Conservation (phyloP, 2,113 vertebrate genomes). For the Rissa tridactyla region DNA sequence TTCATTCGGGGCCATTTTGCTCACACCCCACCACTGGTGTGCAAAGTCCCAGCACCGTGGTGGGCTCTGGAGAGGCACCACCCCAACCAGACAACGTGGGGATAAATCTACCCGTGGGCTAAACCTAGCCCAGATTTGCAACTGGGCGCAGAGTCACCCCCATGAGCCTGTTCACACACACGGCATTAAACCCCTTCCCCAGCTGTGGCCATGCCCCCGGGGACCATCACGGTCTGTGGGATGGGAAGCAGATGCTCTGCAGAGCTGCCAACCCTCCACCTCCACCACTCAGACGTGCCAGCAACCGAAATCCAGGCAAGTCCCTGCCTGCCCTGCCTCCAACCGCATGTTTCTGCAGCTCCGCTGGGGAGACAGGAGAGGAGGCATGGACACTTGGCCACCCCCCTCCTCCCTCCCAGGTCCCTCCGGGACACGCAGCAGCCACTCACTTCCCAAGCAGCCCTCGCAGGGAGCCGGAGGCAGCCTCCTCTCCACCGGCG, state of each 20-base stretch:
- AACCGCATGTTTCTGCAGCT: rapidly evolving
- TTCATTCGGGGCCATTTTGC: not conserved
- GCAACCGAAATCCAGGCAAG: rapidly evolving
- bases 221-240: not conserved
- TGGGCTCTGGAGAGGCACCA: not conserved
- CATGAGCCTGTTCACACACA: not conserved
- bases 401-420: rapidly evolving
- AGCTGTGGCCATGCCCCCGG: not conserved
- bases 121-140: not conserved
- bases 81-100: rapidly evolving
- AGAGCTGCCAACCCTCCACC: not conserved
- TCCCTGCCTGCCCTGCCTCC: not conserved
- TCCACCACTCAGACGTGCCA: rapidly evolving
- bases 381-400: rapidly evolving
- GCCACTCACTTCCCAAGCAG: conserved; percentile 77
- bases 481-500: conserved; percentile 12
- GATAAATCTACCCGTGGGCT: not conserved
- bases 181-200: rapidly evolving
- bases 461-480: conserved; percentile 54
- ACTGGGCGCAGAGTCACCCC: not conserved
- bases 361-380: not conserved
- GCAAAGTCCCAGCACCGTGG: not conserved
- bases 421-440: rapidly evolving
- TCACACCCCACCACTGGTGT: not conserved
- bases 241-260: not conserved